Conservation (phyloP, 1,140 invertebrate species). For the Pectinophora gossypiella region DNA sequence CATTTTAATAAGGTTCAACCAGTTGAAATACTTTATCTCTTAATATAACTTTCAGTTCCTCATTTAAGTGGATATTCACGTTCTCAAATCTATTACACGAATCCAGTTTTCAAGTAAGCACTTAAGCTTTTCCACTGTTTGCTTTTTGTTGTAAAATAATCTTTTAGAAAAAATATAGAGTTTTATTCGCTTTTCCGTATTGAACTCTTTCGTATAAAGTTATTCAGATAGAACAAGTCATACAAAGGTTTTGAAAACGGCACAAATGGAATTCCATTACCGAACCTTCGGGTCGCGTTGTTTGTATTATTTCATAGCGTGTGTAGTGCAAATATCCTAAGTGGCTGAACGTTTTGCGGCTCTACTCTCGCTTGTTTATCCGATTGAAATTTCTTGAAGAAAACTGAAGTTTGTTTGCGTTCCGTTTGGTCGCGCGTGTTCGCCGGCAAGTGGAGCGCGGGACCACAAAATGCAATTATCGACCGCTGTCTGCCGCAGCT, state of each 20-base stretch:
- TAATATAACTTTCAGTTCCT: too few species aligned
- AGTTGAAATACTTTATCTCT: not conserved
- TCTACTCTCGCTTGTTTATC: conserved; percentile 47
- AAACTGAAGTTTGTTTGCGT: conserved; percentile 63
- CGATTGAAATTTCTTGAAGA: conserved; percentile 46
- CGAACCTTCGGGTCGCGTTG: not conserved
- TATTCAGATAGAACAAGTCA: too few species aligned
- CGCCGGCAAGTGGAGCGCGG: conserved; percentile 47
- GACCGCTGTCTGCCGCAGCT: conserved; percentile 57
- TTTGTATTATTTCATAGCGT: not conserved
- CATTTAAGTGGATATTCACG: too few species aligned
- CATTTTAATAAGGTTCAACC: not conserved
- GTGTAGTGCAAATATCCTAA: not conserved
- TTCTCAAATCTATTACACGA: too few species aligned
- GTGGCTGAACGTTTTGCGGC: too few species aligned
- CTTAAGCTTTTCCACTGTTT: too few species aligned
- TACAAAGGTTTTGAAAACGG: too few species aligned
- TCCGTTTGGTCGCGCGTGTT: conserved; percentile 63
- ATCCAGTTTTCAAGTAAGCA: too few species aligned
- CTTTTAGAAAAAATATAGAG: too few species aligned
- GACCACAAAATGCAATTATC: conserved; percentile 73
- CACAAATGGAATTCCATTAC: not conserved
- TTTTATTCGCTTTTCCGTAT: too few species aligned
- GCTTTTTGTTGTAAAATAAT: too few species aligned
- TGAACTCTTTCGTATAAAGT: too few species aligned